Conservation (phyloP, 2,888 invertebrate genomes). For the Caenorhabditis virilis region DNA sequence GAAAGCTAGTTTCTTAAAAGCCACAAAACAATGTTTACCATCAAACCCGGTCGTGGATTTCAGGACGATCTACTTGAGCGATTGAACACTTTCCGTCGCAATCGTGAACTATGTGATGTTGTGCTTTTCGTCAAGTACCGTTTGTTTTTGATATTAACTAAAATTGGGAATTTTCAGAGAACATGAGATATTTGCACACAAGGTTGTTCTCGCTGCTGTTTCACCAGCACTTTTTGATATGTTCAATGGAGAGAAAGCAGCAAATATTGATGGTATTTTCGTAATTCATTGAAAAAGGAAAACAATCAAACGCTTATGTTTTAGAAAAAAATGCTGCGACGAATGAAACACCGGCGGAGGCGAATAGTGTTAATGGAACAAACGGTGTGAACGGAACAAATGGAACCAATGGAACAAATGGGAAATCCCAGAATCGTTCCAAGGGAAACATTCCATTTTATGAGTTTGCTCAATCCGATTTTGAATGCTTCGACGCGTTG, state of each 20-base stretch:
- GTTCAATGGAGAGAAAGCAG: constrained; percentile 49
- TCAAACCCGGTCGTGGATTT: too few species aligned
- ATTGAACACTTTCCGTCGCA: constrained; percentile 71
- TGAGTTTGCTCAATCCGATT: constrained; percentile 72
- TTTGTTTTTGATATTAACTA: not conserved
- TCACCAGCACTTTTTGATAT: constrained; percentile 63
- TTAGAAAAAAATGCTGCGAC: too few species aligned
- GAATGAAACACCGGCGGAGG: too few species aligned
- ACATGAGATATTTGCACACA: constrained; percentile 79
- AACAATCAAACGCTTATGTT: not conserved
- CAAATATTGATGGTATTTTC: not conserved
- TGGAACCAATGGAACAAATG: constrained; percentile 3
- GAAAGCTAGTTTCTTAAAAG: too few species aligned
- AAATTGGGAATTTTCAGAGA: constrained; percentile 65
- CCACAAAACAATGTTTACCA: too few species aligned
- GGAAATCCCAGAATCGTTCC: too few species aligned
- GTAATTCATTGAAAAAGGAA: not conserved
- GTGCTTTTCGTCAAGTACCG: constrained; percentile 77
- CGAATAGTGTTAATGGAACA: not conserved
- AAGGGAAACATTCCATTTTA: constrained; percentile 42
- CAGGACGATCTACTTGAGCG: constrained; percentile 64
- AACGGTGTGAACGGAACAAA: constrained; percentile 8
- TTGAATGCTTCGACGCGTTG: constrained; percentile 78
- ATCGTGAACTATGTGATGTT: constrained; percentile 85
- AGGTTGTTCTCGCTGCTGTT: constrained; percentile 63